These are phyloP conservation scores for Chrysodeixis includens DNA, from an alignment of 2,888 invertebrate species.

Conservation along the genomic window DNA sequence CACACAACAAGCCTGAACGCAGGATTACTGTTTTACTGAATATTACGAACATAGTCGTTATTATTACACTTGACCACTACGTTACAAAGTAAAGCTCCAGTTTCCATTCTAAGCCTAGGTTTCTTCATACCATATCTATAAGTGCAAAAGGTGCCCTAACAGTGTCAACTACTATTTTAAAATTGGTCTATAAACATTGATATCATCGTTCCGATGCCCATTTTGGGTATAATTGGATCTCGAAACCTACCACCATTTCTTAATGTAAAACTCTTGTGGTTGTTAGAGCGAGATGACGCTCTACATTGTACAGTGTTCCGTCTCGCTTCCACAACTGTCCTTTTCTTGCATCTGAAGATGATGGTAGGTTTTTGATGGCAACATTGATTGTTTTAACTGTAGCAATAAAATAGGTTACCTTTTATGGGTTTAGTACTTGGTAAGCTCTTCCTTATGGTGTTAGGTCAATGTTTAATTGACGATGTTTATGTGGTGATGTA, in stretches of 20 bases:
- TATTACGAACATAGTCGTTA: too few species aligned
- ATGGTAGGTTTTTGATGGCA: too few species aligned
- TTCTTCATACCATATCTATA: slow-evolving; percentile 7
- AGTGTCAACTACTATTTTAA: slow-evolving; percentile 37
- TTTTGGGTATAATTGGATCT: slow-evolving; percentile 48
- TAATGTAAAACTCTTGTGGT: too few species aligned
- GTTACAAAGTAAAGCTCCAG: not conserved
- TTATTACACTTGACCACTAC: not conserved
- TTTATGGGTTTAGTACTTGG: slow-evolving; percentile 18
- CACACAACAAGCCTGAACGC: too few species aligned
- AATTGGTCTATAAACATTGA: slow-evolving; percentile 43
- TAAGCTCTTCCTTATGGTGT: slow-evolving; percentile 18
- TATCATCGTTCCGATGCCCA: slow-evolving; percentile 33
- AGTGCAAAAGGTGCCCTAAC: slow-evolving; percentile 22
- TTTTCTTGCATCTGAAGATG: too few species aligned
- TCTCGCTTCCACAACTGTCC: too few species aligned
- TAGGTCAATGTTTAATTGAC: not conserved
- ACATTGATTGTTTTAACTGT: slow-evolving; percentile 47
- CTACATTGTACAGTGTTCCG: too few species aligned
- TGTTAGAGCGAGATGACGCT: too few species aligned
- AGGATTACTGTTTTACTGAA: too few species aligned
- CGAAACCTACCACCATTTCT: too few species aligned
- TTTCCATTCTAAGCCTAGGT: slow-evolving; percentile 11
- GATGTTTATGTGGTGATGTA: not conserved
- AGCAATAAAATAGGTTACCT: slow-evolving; percentile 40